phyloP scores from a whole-genome alignment of 1,140 invertebrate species.

The Potamilus streckersoni region DNA sequence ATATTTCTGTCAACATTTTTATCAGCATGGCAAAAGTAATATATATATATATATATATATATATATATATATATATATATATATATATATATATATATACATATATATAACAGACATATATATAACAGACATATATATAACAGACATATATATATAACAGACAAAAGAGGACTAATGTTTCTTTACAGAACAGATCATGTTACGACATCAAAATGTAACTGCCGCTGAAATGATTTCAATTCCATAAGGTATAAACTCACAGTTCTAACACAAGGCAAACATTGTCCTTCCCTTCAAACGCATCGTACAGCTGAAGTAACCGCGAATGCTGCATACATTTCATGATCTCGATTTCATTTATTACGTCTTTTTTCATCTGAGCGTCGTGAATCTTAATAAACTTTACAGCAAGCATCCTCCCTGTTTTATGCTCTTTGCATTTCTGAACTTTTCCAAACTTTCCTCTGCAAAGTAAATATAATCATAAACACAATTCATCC shows the following conservation, averaged over 20 bases:
- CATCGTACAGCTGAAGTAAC: conserved; percentile 95
- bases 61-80: no score
- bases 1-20: no score
- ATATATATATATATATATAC: no score
- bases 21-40: no score
- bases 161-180: no score
- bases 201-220: background rate
- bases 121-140: no score
- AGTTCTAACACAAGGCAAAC: conserved; percentile 96
- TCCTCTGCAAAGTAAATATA: conserved; percentile 77
- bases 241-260: conserved; percentile 76
- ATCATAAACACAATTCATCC: no score
- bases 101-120: no score
- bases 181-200: no score
- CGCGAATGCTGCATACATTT: conserved; percentile 90
- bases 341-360: conserved; percentile 98
- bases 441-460: conserved; percentile 98
- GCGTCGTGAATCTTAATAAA: conserved; percentile 86
- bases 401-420: conserved; percentile 89
- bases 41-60: no score
- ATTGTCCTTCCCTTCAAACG: conserved; percentile 90
- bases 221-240: background rate
- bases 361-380: conserved; percentile 88
- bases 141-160: no score
- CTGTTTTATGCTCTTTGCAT: conserved; percentile 86